phyloP scores from a whole-genome alignment of 2,888 invertebrate species.

The Parnassius smintheus region DNA sequence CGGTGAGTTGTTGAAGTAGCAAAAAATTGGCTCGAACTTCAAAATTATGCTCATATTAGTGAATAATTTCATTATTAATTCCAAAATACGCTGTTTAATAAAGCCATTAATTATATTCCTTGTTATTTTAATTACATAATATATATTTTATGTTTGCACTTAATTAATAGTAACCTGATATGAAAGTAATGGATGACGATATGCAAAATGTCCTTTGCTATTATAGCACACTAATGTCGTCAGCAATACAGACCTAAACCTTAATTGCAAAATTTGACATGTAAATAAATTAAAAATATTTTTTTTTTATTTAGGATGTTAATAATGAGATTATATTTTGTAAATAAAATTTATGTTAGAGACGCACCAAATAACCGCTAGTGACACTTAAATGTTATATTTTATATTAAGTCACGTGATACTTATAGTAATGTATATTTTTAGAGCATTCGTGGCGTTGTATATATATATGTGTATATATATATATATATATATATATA shows the following conservation, averaged over 20 bases:
- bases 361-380: slow-evolving; percentile 42
- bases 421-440: too few species aligned
- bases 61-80: slow-evolving; percentile 35
- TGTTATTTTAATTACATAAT: not conserved
- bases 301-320: not conserved
- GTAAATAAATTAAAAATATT: slow-evolving; percentile 10
- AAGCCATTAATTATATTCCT: not conserved
- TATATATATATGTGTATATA: too few species aligned
- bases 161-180: too few species aligned
- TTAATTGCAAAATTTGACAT: not conserved
- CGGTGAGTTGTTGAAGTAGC: slow-evolving; percentile 73
- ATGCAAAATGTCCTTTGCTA: too few species aligned
- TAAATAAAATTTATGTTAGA: slow-evolving; percentile 31
- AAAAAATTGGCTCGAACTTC: slow-evolving; percentile 39
- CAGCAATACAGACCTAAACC: too few species aligned
- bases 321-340: slow-evolving; percentile 27
- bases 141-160: too few species aligned
- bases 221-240: too few species aligned
- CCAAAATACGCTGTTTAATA: not conserved
- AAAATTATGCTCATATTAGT: slow-evolving; percentile 25
- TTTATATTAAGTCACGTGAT: too few species aligned
- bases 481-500: too few species aligned
- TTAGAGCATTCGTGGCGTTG: too few species aligned
- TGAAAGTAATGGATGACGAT: too few species aligned
- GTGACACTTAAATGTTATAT: slow-evolving; percentile 20